A percentile compares a stretch with the other conserved stretches of the same genome.
Conservation (phyloP, 1,140 invertebrate genomes). For the Drosophila rhopaloa region DNA sequence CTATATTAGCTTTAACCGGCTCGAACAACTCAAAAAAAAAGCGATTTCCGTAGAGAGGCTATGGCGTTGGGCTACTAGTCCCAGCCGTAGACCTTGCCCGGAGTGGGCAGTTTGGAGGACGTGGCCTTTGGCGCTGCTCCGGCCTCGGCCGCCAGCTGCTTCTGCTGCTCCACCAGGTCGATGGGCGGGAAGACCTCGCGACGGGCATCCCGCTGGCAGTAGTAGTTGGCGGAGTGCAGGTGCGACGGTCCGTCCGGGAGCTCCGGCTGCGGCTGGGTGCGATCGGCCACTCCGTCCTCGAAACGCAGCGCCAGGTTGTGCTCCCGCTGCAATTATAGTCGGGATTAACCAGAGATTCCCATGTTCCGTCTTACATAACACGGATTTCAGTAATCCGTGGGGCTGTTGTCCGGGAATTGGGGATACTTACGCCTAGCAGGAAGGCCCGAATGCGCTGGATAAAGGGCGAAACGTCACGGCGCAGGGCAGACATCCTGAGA, state of each 20-base stretch:
- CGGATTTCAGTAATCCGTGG: not conserved
- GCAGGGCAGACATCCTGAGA: constrained; percentile 59
- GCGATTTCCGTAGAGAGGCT: not conserved
- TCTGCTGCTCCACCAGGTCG: constrained; percentile 85
- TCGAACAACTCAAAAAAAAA: constrained; percentile 32
- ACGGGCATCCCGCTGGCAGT: constrained; percentile 90
- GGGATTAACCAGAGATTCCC: not conserved
- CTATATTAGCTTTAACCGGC: constrained; percentile 52
- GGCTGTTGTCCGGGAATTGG: not conserved
- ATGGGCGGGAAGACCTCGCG: constrained; percentile 89
- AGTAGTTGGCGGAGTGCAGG: constrained; percentile 91
- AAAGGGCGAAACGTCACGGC: constrained; percentile 87
- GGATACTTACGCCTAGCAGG: constrained; percentile 86
- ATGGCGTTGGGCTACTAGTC: constrained; percentile 72
- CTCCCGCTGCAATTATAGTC: constrained; percentile 85
- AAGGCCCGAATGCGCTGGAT: constrained; percentile 87
- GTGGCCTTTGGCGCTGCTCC: constrained; percentile 37
- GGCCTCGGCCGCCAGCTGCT: constrained; percentile 43
- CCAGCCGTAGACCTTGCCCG: constrained; percentile 86
- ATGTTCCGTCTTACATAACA: constrained; percentile 64
- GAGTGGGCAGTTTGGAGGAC: constrained; percentile 84
- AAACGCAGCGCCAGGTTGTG: constrained; percentile 88
- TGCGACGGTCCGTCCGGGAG: constrained; percentile 91
- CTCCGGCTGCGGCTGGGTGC: constrained; percentile 91
- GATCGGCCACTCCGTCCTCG: constrained; percentile 86